Evolutionary conservation across 2,113 vertebrate genomes (phyloP).

Genomic region (Macrotis lagotis): DNA sequence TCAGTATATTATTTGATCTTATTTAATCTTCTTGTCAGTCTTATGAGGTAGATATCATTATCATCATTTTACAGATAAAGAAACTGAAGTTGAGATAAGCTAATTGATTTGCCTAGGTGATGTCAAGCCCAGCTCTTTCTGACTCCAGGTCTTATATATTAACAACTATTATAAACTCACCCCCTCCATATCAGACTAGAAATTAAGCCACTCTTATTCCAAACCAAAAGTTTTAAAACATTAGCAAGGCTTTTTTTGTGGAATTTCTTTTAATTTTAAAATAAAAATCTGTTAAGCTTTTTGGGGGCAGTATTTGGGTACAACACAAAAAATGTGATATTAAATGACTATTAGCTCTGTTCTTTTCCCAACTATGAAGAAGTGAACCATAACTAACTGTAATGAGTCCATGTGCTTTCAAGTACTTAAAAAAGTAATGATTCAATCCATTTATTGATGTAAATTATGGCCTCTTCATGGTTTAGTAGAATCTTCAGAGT

Average conservation of each 20-base stretch:
- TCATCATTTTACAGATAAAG: neutral
- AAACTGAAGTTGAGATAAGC: neutral
- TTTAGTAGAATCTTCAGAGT: neutral
- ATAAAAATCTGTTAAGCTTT: constrained; percentile 17
- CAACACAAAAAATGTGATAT: neutral
- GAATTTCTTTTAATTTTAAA: neutral
- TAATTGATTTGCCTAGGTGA: neutral
- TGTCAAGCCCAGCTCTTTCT: neutral
- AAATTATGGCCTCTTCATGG: neutral
- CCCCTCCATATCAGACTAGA: neutral
- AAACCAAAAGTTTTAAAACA: constrained; percentile 34
- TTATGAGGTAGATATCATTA: neutral
- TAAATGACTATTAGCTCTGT: neutral
- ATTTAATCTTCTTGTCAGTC: neutral
- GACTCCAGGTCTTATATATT: neutral
- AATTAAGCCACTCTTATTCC: neutral
- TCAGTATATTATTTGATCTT: neutral
- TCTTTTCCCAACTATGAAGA: neutral
- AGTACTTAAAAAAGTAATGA: neutral
- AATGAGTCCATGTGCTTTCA: neutral
- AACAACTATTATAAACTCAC: neutral
- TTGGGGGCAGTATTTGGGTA: neutral
- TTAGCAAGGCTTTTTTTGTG: neutral
- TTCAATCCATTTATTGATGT: neutral
- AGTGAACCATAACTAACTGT: constrained; percentile 24